Base-by-base conservation (phyloP, 2,113 vertebrate species). In the Bubo scandiacus region DNA sequence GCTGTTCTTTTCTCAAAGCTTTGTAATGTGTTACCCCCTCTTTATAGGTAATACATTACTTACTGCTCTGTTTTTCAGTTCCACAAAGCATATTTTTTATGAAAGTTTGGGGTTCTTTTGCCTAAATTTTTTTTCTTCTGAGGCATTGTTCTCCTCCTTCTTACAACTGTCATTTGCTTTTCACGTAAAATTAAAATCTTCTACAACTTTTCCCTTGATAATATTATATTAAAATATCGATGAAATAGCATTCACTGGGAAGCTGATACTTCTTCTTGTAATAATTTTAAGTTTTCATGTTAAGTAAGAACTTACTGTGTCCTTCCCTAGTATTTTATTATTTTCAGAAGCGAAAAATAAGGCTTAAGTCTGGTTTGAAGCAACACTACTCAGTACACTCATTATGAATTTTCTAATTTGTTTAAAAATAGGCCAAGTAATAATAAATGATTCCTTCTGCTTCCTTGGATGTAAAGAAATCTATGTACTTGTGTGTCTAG, bases 181-280 rank as follows among this genome's bases (percentile, higher is more conserved):
- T 91, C 66, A 91, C 90, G 47, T 71, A 80, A 87, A 89, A 85
- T 94, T 72, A 72, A 96, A 93, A 72, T 66, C 68, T 29, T 70
- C 13, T 49, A 66, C 38, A 58, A 38, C 42, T 54, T 77, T 82
- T 61, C 36, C 20, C 36, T 65, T 91, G 75, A 47, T 75, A 25
- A 47, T 75, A 25, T 81, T 63, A 25, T 71, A 34, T 77, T 91
- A 47, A 95, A 92, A 94, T 90, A 86, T 70, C 86, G 71, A 92
- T 90, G 75, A 62, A 85, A 58, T 59, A 65, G 12, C 15, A 13
- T 45, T 89, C 49, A 66, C 45, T 49, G 22, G 21, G 73, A 92
- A 45, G 15, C 25, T 92, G 70, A 19, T 58, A 65, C 70, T 65
- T 93, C 36, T 77, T 93, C 40, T 62, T 62, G 18, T 42, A 82